Conservation (phyloP, 1,140 invertebrate species). For the Belonocnema kinseyi region DNA sequence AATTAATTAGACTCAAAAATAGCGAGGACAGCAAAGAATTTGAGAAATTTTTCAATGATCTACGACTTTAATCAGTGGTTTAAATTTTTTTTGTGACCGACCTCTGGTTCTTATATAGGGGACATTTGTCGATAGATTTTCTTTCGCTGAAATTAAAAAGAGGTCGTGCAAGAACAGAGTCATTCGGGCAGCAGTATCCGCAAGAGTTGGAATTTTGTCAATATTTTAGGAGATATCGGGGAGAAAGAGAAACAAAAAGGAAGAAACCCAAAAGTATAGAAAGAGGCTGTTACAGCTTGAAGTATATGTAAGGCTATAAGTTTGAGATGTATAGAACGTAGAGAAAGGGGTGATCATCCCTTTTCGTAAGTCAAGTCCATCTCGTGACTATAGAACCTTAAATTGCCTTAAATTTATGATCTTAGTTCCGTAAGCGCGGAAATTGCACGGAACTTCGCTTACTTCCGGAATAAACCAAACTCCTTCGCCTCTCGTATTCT, state of each 20-base stretch:
- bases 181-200: background rate
- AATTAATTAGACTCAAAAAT: too few relatives aligned
- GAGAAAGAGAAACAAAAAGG: background rate
- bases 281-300: background rate
- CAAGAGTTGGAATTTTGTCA: slow-evolving; percentile 19
- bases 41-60: too few relatives aligned
- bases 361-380: slow-evolving; percentile 7
- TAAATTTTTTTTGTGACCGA: too few relatives aligned
- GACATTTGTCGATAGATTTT: background rate
- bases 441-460: slow-evolving; percentile 23
- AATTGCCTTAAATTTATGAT: slow-evolving; percentile 28
- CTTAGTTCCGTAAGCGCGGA: slow-evolving; percentile 18
- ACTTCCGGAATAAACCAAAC: slow-evolving; percentile 23
- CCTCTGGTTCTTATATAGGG: background rate
- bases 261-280: slow-evolving; percentile 10
- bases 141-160: slow-evolving; percentile 3
- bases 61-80: too few relatives aligned
- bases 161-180: background rate
- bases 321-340: background rate
- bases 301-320: background rate
- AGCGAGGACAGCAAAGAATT: too few relatives aligned
- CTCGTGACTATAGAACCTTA: slow-evolving; percentile 17
- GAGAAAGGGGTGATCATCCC: background rate
- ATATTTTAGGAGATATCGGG: slow-evolving; percentile 4
- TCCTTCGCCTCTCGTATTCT: background rate